Evolutionary conservation across 2,888 invertebrate species (phyloP).

Genomic region (Spilosoma lubricipeda): DNA sequence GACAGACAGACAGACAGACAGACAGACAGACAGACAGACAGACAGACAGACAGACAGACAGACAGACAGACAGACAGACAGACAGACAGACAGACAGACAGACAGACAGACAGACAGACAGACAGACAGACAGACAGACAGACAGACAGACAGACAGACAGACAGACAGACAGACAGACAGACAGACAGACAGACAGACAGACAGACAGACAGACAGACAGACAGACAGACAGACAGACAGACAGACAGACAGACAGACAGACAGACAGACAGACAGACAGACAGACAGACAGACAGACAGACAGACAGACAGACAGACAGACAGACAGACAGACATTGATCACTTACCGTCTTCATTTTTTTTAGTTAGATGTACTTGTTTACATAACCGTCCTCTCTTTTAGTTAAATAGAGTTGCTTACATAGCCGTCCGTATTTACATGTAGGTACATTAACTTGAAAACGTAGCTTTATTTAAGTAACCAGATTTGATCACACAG

Average conservation of each 20-base stretch:
- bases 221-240: constrained; percentile 14
- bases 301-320: constrained; percentile 15
- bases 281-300: constrained; percentile 18
- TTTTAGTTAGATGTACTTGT: too few species aligned
- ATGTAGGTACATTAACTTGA: too few species aligned
- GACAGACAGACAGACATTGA: too few species aligned
- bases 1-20: constrained; percentile 21
- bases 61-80: constrained; percentile 21
- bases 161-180: constrained; percentile 2
- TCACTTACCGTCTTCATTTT: too few species aligned
- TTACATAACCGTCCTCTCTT: too few species aligned
- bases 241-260: constrained; percentile 19
- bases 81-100: constrained; percentile 65
- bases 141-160: constrained; percentile 7
- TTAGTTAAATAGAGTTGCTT: too few species aligned
- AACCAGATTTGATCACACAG: too few species aligned
- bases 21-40: constrained; percentile 21
- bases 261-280: constrained; percentile 20
- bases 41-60: constrained; percentile 21
- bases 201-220: constrained; percentile 5
- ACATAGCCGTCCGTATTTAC: too few species aligned
- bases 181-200: constrained; percentile 6
- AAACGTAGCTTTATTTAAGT: too few species aligned
- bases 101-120: constrained; percentile 8
- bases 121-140: constrained; percentile 3